Conservation (phyloP, 2,888 invertebrate species). For the Morpho helenor region DNA sequence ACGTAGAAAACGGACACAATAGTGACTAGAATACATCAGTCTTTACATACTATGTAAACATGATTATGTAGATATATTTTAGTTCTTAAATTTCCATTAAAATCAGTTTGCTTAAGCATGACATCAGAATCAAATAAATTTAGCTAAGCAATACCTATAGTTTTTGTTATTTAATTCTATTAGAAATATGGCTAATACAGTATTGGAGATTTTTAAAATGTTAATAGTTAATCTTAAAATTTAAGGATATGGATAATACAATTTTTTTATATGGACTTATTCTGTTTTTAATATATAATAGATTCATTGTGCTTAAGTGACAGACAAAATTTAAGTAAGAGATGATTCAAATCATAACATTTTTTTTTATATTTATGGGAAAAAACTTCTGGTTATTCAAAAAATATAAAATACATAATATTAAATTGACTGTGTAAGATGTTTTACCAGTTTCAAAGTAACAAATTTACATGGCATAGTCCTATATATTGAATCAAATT, state of each 20-base stretch:
- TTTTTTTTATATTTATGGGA: too few relatives aligned
- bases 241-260: background rate
- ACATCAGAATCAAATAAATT: slow-evolving; percentile 41
- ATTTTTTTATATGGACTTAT: background rate
- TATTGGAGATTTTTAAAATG: background rate
- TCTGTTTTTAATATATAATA: background rate
- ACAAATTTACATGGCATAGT: too few relatives aligned
- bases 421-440: too few relatives aligned
- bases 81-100: slow-evolving; percentile 17
- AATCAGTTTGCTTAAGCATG: slow-evolving; percentile 27
- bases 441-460: too few relatives aligned
- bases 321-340: too few relatives aligned
- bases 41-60: slow-evolving; percentile 58
- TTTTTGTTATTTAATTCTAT: slow-evolving; percentile 20
- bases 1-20: slow-evolving; percentile 68
- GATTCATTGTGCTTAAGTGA: background rate
- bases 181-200: background rate
- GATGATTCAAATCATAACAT: too few relatives aligned
- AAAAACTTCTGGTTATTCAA: too few relatives aligned
- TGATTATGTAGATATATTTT: slow-evolving; percentile 38
- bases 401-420: too few relatives aligned
- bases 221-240: slow-evolving; percentile 10
- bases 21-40: slow-evolving; percentile 78
- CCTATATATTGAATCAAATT: too few relatives aligned
- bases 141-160: slow-evolving; percentile 36